Conservation (phyloP, 2,797 vertebrate species). For the Falco peregrinus region DNA sequence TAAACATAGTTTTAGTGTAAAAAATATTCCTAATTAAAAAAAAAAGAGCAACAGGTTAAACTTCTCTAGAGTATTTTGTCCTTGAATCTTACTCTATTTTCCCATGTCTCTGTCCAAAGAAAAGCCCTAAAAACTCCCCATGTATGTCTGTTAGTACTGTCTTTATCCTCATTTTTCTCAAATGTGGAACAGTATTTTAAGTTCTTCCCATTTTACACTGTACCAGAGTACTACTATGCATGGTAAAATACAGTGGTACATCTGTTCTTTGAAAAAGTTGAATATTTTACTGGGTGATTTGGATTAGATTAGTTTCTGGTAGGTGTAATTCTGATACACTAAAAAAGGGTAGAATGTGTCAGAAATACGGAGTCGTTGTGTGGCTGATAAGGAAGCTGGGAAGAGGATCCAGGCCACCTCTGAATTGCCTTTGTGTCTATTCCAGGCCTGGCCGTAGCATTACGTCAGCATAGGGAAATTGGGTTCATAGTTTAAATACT, state of each 20-base stretch:
- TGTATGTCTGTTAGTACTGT: neutral
- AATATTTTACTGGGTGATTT: neutral
- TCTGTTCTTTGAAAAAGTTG: neutral
- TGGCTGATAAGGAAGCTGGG: neutral
- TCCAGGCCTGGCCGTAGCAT: neutral
- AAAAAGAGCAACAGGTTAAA: neutral
- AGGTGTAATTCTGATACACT: neutral
- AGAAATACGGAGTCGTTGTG: neutral
- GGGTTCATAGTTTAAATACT: neutral
- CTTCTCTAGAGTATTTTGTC: neutral
- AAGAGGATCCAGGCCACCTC: neutral
- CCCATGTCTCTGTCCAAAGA: neutral
- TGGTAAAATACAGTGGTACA: neutral
- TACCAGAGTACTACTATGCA: neutral
- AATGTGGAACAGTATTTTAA: neutral
- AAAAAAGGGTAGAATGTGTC: too few species aligned
- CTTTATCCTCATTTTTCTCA: neutral
- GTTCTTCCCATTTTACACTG: neutral
- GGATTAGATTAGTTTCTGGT: neutral
- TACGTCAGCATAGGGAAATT: neutral
- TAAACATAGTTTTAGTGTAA: neutral
- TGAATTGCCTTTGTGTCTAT: neutral
- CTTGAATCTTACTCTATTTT: neutral
- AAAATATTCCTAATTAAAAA: neutral
- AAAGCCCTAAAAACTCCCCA: neutral